A percentile compares a stretch with the other conserved stretches of the same genome.
Conservation (phyloP, 92 coral and sea anemone genomes). For the Palythoa heliodiscus region DNA sequence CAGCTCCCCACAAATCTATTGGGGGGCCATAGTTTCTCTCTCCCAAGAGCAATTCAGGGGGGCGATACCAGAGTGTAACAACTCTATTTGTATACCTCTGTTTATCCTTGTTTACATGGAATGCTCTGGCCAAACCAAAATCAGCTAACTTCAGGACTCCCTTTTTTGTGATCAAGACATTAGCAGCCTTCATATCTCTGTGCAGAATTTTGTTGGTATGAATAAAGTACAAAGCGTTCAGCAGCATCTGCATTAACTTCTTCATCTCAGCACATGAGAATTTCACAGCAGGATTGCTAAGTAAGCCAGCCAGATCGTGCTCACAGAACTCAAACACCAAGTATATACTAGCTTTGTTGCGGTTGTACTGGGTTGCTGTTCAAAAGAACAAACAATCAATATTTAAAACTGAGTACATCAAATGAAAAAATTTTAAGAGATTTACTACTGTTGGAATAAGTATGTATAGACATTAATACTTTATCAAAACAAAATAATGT, state of each 20-base stretch:
- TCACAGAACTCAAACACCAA: slow-evolving; percentile 99
- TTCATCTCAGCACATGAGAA: slow-evolving; percentile 92
- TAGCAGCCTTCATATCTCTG: slow-evolving; percentile 99
- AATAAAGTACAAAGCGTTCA: slow-evolving; percentile 97
- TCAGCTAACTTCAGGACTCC: slow-evolving; percentile 97
- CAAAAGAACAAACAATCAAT: slow-evolving; percentile 14
- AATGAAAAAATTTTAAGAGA: too few relatives aligned
- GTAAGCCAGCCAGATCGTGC: slow-evolving; percentile 98
- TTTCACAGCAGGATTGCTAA: slow-evolving; percentile 91
- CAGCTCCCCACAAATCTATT: slow-evolving; percentile 98
- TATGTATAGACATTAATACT: too few relatives aligned
- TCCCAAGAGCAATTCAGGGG: slow-evolving; percentile 94
- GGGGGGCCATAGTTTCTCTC: slow-evolving; percentile 99
- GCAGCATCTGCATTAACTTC: slow-evolving; percentile 91
- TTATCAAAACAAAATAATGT: too few relatives aligned
- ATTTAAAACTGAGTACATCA: too few relatives aligned
- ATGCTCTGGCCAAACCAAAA: slow-evolving; percentile 97
- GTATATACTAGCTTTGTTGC: slow-evolving; percentile 98
- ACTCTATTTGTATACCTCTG: slow-evolving; percentile 96
- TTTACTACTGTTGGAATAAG: too few relatives aligned
- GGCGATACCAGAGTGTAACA: slow-evolving; percentile 98
- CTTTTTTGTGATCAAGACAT: slow-evolving; percentile 95
- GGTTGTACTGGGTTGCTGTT: slow-evolving; percentile 92
- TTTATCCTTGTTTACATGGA: slow-evolving; percentile 89
- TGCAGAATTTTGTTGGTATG: slow-evolving; percentile 99